Base-by-base conservation (phyloP, 2,797 vertebrate species). In the Garrulus glandarius region DNA sequence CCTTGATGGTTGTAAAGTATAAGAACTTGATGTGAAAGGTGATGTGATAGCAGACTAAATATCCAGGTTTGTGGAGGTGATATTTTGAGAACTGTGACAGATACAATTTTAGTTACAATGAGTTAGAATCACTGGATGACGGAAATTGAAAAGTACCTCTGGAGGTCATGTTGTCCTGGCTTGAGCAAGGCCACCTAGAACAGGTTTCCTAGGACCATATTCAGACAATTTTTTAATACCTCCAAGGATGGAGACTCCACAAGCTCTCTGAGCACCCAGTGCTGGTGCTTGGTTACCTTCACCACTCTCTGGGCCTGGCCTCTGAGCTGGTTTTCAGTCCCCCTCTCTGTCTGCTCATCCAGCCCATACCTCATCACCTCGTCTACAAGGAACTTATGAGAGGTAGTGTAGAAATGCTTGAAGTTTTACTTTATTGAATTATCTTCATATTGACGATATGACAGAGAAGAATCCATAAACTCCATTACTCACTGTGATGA, bases 201-300 rank as follows among this genome's bases (percentile, higher is more conserved):
- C 18, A 37, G 41, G 13, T 63, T 74, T 32, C 5, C 24, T 34
- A 29, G 37, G 37, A 69, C 21, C 11, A 11, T n/a, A 20, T 65
- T 27, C 20, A 24, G 43, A 5, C 9, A 30, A 34, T 11, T 61
- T 77, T 30, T 24, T 9, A 30, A 26, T 68, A 10, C 2, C 11
- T 46, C 5, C 34, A 47, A 53, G 41, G 34, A 34, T 21, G 34
- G 20, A 24, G 24, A 15, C 52, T 26, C 14, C 14, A 53, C 30
- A 61, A 4, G 18, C 34, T 55, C 56, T 55, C 30, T 61, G 47
- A 34, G 20, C 14, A 39, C 6, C 16, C 11, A 30, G 24, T 41
- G 26, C 17, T 0, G 0, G 9, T 34, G 6, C 17, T 47, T 1
- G 0, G 4, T 55, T 61, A 34, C 30, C 34, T 41, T 70, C 3